Base-by-base conservation (phyloP, 2,797 vertebrate species). In the Gymnodraco acuticeps region DNA sequence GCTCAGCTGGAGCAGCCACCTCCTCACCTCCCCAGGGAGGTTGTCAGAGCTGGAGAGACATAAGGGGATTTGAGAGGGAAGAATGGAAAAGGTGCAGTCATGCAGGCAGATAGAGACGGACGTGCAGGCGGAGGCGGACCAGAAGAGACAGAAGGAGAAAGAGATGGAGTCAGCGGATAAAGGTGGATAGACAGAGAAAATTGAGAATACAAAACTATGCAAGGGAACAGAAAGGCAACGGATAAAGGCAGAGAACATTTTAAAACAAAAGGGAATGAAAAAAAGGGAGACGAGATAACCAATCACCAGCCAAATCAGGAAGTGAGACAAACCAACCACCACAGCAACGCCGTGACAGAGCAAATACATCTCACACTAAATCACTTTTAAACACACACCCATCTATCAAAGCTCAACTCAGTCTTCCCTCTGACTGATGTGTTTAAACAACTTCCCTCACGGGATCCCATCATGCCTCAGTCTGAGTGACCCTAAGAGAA, bases 71-170 rank as follows among this genome's bases (percentile, higher is more conserved):
- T 72, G 73, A 83, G 59, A 75, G 33, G 70, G 64, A 72, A 77
- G 79, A 70, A 68, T 46, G 64, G 62, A 83, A 70, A 76, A 53
- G 73, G 78, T 54, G 85, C 80, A 87, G 83, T 75, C 78, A 84
- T 70, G 85, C 76, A 67, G 81, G 74, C 54, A 83, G 78, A 83
- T 52, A 7, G 77, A 74, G 75, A 68, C 0, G 20, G 83, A 83
- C 46, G 19, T 14, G 66, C 48, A 64, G 81, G 50, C 38, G 19
- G 70, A 72, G 65, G 61, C 27, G 47, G 74, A 78, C 2, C 0
- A 13, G 53, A 43, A 54, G 56, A 53, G 51, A 71, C 38, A 13
- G 6, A 23, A 31, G 50, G 12, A 50, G 50, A n/a, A 10, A 61
- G 45, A 52, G 64, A 64, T 27, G 46, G 64, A 80, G 61, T n/a